A percentile compares a stretch with the other conserved stretches of the same genome.
These are phyloP conservation scores for Drosophila nr. perissopoda DNA, from an alignment of 2,888 invertebrate species.

Conservation along the genomic window DNA sequence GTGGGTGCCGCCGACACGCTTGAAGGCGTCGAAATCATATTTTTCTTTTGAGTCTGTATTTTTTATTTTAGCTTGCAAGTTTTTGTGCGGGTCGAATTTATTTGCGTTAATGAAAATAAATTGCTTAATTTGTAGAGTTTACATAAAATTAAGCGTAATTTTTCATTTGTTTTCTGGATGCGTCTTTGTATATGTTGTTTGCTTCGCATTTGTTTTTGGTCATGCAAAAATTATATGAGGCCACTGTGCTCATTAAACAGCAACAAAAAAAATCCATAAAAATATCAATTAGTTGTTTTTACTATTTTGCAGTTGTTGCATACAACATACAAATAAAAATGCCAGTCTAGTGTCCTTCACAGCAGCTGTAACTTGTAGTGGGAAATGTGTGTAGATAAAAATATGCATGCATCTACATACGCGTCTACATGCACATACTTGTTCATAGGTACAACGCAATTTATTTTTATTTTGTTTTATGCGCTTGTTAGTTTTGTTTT, in stretches of 20 bases:
- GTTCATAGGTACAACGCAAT: slow-evolving; percentile 34
- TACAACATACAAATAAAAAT: slow-evolving; percentile 19
- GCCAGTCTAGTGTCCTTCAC: slow-evolving; percentile 36
- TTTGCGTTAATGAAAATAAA: slow-evolving; percentile 74
- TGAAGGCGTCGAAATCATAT: slow-evolving; percentile 60
- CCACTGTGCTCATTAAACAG: slow-evolving; percentile 44
- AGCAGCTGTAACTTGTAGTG: slow-evolving; percentile 32
- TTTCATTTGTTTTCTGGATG: slow-evolving; percentile 17
- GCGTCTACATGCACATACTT: neutral
- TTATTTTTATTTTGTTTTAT: slow-evolving; percentile 36
- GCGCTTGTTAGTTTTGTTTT: slow-evolving; percentile 4
- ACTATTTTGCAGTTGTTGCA: slow-evolving; percentile 2
- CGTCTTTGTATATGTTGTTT: neutral
- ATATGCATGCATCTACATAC: neutral
- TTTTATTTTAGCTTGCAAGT: slow-evolving; percentile 3
- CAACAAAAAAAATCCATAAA: slow-evolving; percentile 20
- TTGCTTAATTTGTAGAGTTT: slow-evolving; percentile 72
- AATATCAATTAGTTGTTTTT: slow-evolving; percentile 32
- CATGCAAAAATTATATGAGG: slow-evolving; percentile 21
- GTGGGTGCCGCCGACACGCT: slow-evolving; percentile 41
- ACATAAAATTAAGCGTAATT: slow-evolving; percentile 59
- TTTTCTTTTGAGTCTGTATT: slow-evolving; percentile 21
- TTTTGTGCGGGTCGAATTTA: slow-evolving; percentile 48
- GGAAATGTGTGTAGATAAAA: slow-evolving; percentile 1
- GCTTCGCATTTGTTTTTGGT: slow-evolving; percentile 13